Conservation (phyloP, 2,888 invertebrate species). For the Papilio protenor region DNA sequence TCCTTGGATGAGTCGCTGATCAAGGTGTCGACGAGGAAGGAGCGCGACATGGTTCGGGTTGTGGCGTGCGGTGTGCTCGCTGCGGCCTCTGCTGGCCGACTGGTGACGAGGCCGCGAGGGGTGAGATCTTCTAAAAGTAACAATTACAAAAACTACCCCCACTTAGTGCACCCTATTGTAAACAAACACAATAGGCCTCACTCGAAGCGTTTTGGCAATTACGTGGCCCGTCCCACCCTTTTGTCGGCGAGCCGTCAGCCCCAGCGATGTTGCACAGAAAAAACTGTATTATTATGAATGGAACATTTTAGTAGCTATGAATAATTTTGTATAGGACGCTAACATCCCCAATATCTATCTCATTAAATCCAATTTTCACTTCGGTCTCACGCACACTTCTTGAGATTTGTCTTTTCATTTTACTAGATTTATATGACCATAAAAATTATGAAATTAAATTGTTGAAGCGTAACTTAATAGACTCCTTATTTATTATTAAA, state of each 20-base stretch:
- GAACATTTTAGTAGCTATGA: conserved; percentile 82
- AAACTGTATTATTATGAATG: conserved; percentile 73
- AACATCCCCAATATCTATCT: conserved; percentile 81
- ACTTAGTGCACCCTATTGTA: conserved; percentile 82
- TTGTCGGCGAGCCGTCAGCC: conserved; percentile 80
- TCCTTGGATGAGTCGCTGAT: conserved; percentile 86
- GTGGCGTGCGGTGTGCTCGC: conserved; percentile 45
- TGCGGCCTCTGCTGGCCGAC: conserved; percentile 64
- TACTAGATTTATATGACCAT: neutral
- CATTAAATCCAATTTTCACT: conserved; percentile 78
- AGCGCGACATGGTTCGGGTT: conserved; percentile 87
- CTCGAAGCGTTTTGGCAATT: conserved; percentile 84
- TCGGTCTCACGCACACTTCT: conserved; percentile 27
- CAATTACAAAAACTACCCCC: conserved; percentile 84
- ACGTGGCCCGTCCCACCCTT: conserved; percentile 83
- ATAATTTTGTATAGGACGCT: conserved; percentile 81
- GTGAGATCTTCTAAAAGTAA: conserved; percentile 70
- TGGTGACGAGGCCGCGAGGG: conserved; percentile 66
- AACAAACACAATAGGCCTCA: conserved; percentile 80
- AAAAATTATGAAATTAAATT: neutral
- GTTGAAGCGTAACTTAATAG: neutral
- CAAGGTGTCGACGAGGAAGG: conserved; percentile 92
- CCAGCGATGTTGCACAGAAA: conserved; percentile 67
- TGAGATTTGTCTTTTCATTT: conserved; percentile 26
- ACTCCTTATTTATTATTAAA: too few relatives aligned